Evolutionary conservation across 2,797 vertebrate genomes (phyloP), one percentile per base, ranked within the genome.

Genomic region (Fundulus diaphanus): DNA sequence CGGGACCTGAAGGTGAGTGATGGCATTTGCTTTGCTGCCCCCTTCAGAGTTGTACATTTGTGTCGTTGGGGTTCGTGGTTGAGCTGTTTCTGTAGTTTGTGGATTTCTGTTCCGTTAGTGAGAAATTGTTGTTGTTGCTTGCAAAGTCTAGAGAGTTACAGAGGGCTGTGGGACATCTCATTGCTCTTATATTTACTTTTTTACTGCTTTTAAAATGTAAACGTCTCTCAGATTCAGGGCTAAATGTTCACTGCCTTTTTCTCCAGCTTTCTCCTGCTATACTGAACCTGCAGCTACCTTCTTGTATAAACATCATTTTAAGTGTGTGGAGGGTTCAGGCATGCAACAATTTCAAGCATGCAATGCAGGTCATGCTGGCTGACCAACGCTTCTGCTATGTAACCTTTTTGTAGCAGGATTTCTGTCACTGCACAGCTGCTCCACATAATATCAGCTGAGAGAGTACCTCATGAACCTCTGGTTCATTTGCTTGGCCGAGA

Each of bases 1-100:
- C 96, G 97, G 84, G 94, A 95, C 92, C 91, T 96, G 79, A 95
- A 95, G 94, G 95, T 95, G 92, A 95, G 95, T 94, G 87, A 87
- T 68, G 82, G 88, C 72, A 85, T 70, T 81, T 74, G 59, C 83
- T 84, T 77, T 40, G 76, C 85, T 75, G 82, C 88, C 77, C 63
- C 83, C 77, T 79, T 78, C 15, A 2, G 56, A 77, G n/a, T 80
- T 72, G 7, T 80, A 12, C 70, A 44, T 81, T 57, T 72, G n/a
- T 88, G 61, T 66, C 0, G 9, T 35, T 7, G 18, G 44, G 18
- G 46, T 42, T 63, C 27, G 72, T 78, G 80, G 13, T 31, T 72
- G 52, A 76, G 40, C 77, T 68, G 2, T 84, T 48, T 83, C 65
- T 91, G 73, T 76, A n/a, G 51, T 89, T 66, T 79, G 68, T 85